Evolutionary conservation across 2,888 invertebrate species (phyloP).

Genomic region (Beris chalybata): DNA sequence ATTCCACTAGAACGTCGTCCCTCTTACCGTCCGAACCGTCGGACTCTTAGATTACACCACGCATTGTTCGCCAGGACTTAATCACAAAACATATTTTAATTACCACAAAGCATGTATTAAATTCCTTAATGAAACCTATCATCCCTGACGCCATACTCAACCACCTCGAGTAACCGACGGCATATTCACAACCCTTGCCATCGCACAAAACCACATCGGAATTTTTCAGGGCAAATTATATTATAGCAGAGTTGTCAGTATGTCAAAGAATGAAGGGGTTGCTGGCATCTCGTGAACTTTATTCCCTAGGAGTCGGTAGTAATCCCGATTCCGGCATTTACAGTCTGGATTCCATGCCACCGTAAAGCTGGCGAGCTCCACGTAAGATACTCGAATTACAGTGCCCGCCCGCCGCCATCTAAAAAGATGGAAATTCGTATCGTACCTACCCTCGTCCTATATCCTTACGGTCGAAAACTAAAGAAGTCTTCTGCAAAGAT

Average conservation of each 20-base stretch:
- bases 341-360: constrained; percentile 26
- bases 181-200: constrained; percentile 1
- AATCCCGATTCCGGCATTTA: constrained; percentile 24
- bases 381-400: neutral
- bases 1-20: too few species aligned
- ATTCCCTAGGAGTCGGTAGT: constrained; percentile 9
- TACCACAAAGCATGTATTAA: constrained; percentile 37
- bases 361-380: neutral
- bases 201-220: constrained; percentile 30
- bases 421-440: neutral
- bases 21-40: too few species aligned
- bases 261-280: constrained; percentile 26
- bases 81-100: constrained; percentile 38
- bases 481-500: neutral
- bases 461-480: neutral
- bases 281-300: constrained; percentile 7
- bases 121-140: constrained; percentile 35
- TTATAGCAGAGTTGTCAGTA: constrained; percentile 10
- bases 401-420: neutral
- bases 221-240: constrained; percentile 33
- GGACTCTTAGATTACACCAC: too few species aligned
- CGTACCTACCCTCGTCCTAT: neutral
- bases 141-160: constrained; percentile 8
- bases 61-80: constrained; percentile 19
- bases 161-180: neutral